Evolutionary conservation across 2,888 invertebrate genomes (phyloP).

Genomic region (Orchesella flavescens): DNA sequence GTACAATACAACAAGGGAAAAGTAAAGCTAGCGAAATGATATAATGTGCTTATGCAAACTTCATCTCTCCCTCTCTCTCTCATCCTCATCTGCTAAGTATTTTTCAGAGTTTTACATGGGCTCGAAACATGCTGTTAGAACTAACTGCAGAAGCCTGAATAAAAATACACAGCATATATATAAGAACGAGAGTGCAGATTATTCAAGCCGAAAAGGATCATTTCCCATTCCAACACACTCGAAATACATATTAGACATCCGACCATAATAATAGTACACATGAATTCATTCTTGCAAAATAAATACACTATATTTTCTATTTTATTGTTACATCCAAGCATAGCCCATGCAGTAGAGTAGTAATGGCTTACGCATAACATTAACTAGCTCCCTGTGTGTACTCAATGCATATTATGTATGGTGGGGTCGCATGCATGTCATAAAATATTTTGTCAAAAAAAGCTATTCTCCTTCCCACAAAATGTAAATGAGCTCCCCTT

Average conservation of each 20-base stretch:
- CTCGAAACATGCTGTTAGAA: background rate
- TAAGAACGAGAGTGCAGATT: constrained; percentile 41
- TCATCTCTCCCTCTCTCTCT: background rate
- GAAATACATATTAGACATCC: constrained; percentile 34
- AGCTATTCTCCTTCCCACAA: constrained; percentile 19
- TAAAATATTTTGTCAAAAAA: constrained; percentile 31
- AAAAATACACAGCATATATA: background rate
- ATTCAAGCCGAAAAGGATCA: constrained; percentile 58
- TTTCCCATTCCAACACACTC: constrained; percentile 55
- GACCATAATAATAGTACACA: constrained; percentile 51
- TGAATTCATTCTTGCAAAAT: constrained; percentile 56
- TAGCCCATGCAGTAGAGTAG: constrained; percentile 27
- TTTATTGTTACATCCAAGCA: background rate
- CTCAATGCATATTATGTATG: background rate
- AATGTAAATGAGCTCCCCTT: constrained; percentile 40
- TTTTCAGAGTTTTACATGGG: background rate
- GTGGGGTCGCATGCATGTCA: constrained; percentile 16
- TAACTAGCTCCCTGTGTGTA: constrained; percentile 1
- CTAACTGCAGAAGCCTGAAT: background rate
- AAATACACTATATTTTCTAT: constrained; percentile 45
- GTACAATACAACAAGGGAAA: background rate
- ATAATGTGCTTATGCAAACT: constrained; percentile 21
- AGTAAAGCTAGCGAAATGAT: constrained; percentile 12
- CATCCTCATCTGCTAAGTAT: constrained; percentile 12
- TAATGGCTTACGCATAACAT: constrained; percentile 40